Evolutionary conservation across 2,797 vertebrate species (phyloP).

Genomic region (Glyptemys insculpta): DNA sequence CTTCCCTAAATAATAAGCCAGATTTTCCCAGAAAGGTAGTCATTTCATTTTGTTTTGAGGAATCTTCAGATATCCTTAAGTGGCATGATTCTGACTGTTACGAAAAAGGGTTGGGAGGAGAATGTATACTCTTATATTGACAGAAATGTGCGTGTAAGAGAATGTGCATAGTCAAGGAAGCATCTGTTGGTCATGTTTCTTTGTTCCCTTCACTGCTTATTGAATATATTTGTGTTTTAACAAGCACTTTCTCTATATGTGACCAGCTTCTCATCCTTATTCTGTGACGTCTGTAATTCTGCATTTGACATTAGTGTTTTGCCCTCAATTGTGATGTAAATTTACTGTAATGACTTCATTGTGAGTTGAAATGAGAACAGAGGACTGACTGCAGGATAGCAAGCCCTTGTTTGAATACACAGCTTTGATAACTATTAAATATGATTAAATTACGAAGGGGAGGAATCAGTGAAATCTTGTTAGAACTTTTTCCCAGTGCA

Average conservation of each 20-base stretch:
- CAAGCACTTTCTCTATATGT: not conserved
- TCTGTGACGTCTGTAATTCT: fast-evolving
- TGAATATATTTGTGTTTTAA: not conserved
- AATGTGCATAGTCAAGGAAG: not conserved
- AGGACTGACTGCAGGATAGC: not conserved
- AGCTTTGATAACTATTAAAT: not conserved
- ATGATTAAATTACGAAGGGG: not conserved
- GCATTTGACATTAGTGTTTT: fast-evolving
- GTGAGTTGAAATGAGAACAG: not conserved
- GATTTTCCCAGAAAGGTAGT: not conserved
- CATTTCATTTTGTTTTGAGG: constrained; percentile 25
- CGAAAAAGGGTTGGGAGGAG: not conserved
- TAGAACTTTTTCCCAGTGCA: not conserved
- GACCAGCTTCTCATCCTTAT: not conserved
- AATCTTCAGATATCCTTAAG: not conserved
- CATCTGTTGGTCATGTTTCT: not conserved
- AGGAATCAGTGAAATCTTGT: not conserved
- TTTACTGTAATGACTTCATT: constrained; percentile 27
- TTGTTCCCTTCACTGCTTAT: not conserved
- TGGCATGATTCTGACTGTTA: not conserved
- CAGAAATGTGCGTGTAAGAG: not conserved
- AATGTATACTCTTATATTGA: not conserved
- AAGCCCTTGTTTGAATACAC: not conserved
- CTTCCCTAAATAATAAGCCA: not conserved
- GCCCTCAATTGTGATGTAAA: not conserved